Evolutionary conservation across 1,140 invertebrate genomes (phyloP), one percentile per base, ranked within the genome.

Genomic region (Heliothis subflexa): DNA sequence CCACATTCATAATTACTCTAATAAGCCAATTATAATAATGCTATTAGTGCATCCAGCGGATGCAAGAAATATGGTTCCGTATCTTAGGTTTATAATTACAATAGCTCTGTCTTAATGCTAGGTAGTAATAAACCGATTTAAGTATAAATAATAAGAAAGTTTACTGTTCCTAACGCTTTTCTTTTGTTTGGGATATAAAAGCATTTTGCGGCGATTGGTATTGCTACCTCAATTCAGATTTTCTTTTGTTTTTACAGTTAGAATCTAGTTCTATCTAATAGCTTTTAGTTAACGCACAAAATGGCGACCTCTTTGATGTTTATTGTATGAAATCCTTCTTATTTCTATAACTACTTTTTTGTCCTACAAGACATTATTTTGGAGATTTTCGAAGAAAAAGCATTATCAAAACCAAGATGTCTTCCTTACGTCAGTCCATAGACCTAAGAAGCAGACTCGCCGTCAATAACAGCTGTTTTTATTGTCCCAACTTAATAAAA

Each of bases 11-110:
- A 85, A 86, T 85, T 83, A 85, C 77, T 71, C 78, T 86, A 85
- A 89, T 88, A 84, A 83, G 85, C 72, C 80, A 83, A 89, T 88
- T 89, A 88, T 86, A 85, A 89, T 87, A 83, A 82, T 83, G 75
- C 81, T 82, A 89, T 87, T 85, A 88, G 83, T 81, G 81, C 84
- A 86, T 83, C 82, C 86, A 87, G 82, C 83, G 86, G 84, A 85
- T 85, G 87, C 59, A 54, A 80, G 74, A 78, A 66, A 77, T 80
- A 79, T 78, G 64, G 66, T 78, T 81, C 78, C 28, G 45, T 59
- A 47, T 49, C 54, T 21, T 25, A 4, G 33, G 12, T 54, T 54
- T 71, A 33, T 25, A 54, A 61, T 73, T 61, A 45, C 47, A 54
- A 21, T n/a, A 45, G 62, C 9, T 47, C 49, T 70, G 52, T 80